These are phyloP conservation scores for Martes martes DNA, from an alignment of 2,113 vertebrate species.

Conservation along the genomic window DNA sequence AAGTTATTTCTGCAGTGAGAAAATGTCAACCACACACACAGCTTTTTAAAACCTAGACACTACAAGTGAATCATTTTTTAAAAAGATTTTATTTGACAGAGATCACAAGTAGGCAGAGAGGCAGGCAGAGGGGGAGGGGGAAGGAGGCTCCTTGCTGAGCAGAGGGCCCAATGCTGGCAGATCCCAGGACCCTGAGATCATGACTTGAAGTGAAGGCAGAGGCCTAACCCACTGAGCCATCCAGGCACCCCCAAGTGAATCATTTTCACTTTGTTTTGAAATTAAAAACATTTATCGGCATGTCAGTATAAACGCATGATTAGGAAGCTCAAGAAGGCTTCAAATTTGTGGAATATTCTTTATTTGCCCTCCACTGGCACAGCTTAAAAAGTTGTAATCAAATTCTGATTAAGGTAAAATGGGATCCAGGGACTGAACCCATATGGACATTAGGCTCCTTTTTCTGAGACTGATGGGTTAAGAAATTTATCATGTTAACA, in stretches of 20 bases:
- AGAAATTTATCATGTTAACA: conserved; percentile 13
- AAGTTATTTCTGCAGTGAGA: neutral
- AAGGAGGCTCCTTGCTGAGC: too few relatives aligned
- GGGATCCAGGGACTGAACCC: neutral
- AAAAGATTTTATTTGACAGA: too few relatives aligned
- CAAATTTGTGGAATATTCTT: neutral
- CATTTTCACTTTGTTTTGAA: neutral
- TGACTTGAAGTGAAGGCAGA: too few relatives aligned
- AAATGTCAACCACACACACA: neutral
- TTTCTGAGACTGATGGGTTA: neutral
- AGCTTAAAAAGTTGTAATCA: neutral
- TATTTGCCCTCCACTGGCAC: neutral
- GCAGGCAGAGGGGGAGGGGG: too few relatives aligned
- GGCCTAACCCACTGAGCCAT: too few relatives aligned
- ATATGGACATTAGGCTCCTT: neutral
- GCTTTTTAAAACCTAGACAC: neutral
- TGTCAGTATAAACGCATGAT: neutral
- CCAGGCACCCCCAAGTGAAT: neutral
- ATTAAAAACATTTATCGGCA: neutral
- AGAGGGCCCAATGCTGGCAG: too few relatives aligned
- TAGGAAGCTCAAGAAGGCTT: neutral
- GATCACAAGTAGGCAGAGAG: too few relatives aligned
- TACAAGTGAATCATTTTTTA: neutral
- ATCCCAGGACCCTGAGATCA: too few relatives aligned
- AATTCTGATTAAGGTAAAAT: neutral